Evolutionary conservation across 2,797 vertebrate genomes (phyloP).

Genomic region (Trichosurus vulpecula): DNA sequence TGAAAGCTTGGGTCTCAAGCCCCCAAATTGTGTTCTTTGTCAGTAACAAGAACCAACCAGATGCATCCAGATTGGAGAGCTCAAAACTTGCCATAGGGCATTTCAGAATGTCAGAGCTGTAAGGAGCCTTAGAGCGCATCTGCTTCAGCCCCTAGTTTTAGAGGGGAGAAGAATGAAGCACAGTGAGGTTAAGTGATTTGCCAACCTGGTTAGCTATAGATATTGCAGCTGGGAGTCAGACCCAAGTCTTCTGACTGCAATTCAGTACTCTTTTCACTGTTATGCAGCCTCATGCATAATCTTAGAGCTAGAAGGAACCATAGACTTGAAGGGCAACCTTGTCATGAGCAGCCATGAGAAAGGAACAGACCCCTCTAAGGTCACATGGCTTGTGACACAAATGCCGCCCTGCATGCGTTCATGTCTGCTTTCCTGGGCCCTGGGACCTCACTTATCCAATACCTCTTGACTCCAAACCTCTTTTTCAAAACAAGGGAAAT

Average conservation of each 20-base stretch:
- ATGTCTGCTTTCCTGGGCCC: conserved; percentile 5
- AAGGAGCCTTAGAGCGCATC: not conserved
- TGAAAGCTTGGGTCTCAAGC: not conserved
- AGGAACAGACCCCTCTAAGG: not conserved
- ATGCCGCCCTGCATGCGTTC: not conserved
- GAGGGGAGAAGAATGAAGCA: not conserved
- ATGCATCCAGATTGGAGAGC: not conserved
- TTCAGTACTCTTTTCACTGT: not conserved
- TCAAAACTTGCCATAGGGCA: not conserved
- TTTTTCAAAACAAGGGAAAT: not conserved
- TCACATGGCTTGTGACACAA: not conserved
- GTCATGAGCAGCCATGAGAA: not conserved
- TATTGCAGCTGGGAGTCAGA: not conserved
- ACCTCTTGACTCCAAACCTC: not conserved
- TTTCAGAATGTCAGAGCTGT: not conserved
- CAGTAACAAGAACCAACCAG: conserved; percentile 34
- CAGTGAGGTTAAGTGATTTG: not conserved
- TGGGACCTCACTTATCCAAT: not conserved
- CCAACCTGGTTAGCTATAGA: not conserved
- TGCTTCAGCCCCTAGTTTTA: not conserved
- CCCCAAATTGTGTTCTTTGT: conserved; percentile 5
- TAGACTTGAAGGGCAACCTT: not conserved
- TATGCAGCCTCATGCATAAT: not conserved
- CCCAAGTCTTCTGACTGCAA: not conserved
- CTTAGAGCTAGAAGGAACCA: not conserved